These are phyloP conservation scores for Encarsia formosa DNA, from an alignment of 2,888 invertebrate genomes.

Conservation along the genomic window DNA sequence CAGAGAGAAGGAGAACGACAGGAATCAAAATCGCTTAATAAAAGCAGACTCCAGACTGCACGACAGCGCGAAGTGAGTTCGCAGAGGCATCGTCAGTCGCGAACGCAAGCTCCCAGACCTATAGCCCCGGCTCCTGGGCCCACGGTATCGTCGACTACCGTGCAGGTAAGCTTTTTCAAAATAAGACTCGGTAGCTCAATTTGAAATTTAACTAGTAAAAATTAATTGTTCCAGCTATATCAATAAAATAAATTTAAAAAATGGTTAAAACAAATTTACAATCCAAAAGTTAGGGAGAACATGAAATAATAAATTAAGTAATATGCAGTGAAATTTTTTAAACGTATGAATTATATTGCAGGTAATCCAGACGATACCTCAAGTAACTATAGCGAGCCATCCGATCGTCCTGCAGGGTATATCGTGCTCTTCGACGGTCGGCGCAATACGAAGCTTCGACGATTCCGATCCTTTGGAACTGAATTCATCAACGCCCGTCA, in stretches of 20 bases:
- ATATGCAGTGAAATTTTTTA: conserved; percentile 19
- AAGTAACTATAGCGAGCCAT: conserved; percentile 34
- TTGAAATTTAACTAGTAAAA: too few species aligned
- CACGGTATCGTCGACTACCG: too few species aligned
- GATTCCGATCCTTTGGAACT: conserved; percentile 33
- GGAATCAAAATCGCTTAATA: conserved; percentile 4
- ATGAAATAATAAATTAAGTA: too few species aligned
- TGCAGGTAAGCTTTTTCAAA: conserved; percentile 13
- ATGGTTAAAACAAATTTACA: too few species aligned
- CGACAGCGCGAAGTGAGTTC: too few species aligned
- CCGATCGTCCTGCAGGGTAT: conserved; percentile 46
- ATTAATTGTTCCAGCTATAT: too few species aligned
- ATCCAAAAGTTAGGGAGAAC: too few species aligned
- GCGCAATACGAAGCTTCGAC: conserved; percentile 38
- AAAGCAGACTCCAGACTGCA: neutral
- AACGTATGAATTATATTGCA: conserved; percentile 22
- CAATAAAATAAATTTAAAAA: too few species aligned
- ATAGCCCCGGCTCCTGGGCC: too few species aligned
- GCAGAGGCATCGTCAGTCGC: too few species aligned
- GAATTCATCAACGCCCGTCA: neutral
- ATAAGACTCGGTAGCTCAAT: too few species aligned
- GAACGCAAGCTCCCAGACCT: too few species aligned
- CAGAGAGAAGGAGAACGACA: conserved; percentile 33
- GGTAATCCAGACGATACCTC: conserved; percentile 44
- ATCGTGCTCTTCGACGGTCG: conserved; percentile 33